A percentile compares a stretch with the other conserved stretches of the same genome.
phyloP scores from a whole-genome alignment of 1,140 invertebrate species.

The Xylocopa sonorina region DNA sequence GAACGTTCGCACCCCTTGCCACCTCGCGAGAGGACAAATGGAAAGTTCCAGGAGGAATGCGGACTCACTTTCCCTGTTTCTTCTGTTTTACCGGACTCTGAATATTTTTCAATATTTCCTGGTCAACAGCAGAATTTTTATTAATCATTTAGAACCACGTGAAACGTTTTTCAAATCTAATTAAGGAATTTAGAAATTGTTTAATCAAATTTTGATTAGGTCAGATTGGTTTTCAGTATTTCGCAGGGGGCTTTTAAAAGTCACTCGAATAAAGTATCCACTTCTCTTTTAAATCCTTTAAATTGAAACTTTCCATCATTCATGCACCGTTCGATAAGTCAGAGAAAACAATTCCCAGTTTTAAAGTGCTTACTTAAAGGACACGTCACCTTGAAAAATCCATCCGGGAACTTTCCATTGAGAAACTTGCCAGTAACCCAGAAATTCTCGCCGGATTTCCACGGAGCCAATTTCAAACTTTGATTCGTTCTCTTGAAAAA shows the following conservation, averaged over 20 bases:
- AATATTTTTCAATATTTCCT: too few relatives aligned
- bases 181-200: too few relatives aligned
- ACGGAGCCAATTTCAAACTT: constrained; percentile 14
- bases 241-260: too few relatives aligned
- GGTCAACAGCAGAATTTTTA: too few relatives aligned
- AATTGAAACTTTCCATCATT: background rate
- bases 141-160: too few relatives aligned
- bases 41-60: constrained; percentile 12
- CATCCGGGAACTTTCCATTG: constrained; percentile 5
- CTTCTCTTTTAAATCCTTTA: background rate
- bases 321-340: background rate
- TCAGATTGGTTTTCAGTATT: too few relatives aligned
- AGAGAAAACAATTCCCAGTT: constrained; percentile 3
- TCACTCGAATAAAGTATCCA: too few relatives aligned
- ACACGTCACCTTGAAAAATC: constrained; percentile 1
- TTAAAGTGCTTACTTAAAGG: background rate
- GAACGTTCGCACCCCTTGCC: background rate
- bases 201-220: too few relatives aligned
- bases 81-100: background rate
- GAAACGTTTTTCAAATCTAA: too few relatives aligned
- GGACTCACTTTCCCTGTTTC: background rate
- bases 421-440: constrained; percentile 24
- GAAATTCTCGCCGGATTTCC: constrained; percentile 18
- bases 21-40: background rate
- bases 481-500: background rate